A percentile compares a stretch with the other conserved stretches of the same genome.
Evolutionary conservation across 2,797 vertebrate species (phyloP).

Genomic region (Chlorospingus semifuscus): DNA sequence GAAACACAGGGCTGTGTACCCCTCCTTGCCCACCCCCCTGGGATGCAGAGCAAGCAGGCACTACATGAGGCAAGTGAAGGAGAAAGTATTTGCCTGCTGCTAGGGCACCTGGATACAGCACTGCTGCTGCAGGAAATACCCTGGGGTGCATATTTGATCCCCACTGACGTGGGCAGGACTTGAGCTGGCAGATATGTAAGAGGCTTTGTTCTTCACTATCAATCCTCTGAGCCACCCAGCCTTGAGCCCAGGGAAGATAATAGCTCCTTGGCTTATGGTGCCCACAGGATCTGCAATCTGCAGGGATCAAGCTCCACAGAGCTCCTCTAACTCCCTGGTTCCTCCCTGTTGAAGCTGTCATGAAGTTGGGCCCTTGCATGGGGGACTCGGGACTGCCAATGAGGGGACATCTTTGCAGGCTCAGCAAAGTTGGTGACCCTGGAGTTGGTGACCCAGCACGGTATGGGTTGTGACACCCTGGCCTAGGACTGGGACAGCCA

Average conservation of each 20-base stretch:
- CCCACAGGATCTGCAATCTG: background rate
- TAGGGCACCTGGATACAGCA: background rate
- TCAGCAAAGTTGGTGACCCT: background rate
- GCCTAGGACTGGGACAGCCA: background rate
- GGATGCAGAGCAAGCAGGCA: background rate
- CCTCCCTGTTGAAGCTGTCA: background rate
- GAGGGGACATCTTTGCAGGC: slow-evolving; percentile 18
- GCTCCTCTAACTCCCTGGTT: background rate
- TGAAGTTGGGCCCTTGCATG: background rate
- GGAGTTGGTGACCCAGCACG: background rate
- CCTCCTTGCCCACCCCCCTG: accelerated
- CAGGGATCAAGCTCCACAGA: background rate
- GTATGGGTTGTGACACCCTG: no score
- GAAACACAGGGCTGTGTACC: background rate
- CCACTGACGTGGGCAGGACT: background rate
- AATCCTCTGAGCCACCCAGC: slow-evolving; percentile 35
- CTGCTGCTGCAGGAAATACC: background rate
- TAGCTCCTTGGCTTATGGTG: slow-evolving; percentile 37
- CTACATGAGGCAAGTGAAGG: background rate
- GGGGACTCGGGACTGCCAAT: background rate
- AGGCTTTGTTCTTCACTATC: slow-evolving; percentile 55
- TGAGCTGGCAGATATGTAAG: slow-evolving; percentile 54
- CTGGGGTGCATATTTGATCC: background rate
- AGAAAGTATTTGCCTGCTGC: background rate
- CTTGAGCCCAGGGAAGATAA: slow-evolving; percentile 42